A percentile compares a stretch with the other conserved stretches of the same genome.
Evolutionary conservation across 2,113 vertebrate species (phyloP).

Genomic region (Spermophilus dauricus): DNA sequence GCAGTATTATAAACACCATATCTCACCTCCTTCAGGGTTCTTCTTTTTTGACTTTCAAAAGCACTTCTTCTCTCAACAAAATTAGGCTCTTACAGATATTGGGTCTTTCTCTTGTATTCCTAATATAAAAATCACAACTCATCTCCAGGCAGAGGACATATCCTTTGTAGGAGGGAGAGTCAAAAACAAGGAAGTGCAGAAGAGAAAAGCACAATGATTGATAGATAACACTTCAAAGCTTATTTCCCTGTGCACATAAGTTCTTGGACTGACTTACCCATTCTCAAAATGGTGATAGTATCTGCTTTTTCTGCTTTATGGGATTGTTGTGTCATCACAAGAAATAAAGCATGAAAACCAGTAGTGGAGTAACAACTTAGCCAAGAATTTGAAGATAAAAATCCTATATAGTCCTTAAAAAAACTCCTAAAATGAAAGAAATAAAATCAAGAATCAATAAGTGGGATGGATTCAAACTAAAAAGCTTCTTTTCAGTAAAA

Average conservation of each 20-base stretch:
- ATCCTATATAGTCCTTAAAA: background rate
- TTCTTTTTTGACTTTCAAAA: background rate
- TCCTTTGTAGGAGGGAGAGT: background rate
- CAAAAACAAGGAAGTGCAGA: background rate
- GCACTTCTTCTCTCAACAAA: background rate
- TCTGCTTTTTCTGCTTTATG: background rate
- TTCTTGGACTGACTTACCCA: background rate
- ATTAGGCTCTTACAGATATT: background rate
- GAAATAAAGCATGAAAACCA: background rate
- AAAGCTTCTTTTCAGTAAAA: too few relatives aligned
- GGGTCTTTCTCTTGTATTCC: background rate
- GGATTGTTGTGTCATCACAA: background rate
- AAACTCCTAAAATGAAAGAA: too few relatives aligned
- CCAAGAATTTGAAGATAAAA: background rate
- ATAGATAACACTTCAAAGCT: background rate
- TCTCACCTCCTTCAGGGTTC: background rate
- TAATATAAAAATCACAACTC: background rate
- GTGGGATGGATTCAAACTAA: too few relatives aligned
- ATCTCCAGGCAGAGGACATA: background rate
- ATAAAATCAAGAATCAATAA: too few relatives aligned
- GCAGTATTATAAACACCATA: too few relatives aligned
- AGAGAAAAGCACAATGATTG: background rate
- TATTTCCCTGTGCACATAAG: background rate
- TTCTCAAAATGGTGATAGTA: background rate
- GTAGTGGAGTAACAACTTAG: background rate